phyloP scores from a whole-genome alignment of 2,797 vertebrate genomes.

The Scolopax bukidnonensis region DNA sequence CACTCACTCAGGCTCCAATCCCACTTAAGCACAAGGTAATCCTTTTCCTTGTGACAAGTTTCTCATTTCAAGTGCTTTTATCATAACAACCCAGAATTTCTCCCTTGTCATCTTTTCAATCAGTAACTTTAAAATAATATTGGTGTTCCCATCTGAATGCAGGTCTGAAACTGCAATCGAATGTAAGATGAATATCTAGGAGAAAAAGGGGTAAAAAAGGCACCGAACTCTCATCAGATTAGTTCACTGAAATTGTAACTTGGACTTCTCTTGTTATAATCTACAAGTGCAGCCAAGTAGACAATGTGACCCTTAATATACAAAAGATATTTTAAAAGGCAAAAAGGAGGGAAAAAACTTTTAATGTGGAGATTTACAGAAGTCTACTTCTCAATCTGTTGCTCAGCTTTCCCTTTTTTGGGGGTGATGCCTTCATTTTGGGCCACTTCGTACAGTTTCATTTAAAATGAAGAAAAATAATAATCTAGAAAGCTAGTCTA shows the following conservation, averaged over 20 bases:
- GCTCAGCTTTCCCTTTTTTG: not conserved
- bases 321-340: not conserved
- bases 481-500: not conserved
- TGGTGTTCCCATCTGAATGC: slow-evolving; percentile 25
- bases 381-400: not conserved
- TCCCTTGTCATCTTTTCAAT: slow-evolving; percentile 68
- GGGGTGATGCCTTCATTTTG: not conserved
- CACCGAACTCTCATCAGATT: not conserved
- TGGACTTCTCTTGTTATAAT: not conserved
- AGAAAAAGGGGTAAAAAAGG: not conserved
- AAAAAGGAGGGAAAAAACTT: not conserved
- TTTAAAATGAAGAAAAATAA: not conserved
- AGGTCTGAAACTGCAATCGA: slow-evolving; percentile 43
- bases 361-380: not conserved
- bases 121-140: slow-evolving; percentile 66
- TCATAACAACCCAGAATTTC: slow-evolving; percentile 49
- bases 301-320: not conserved
- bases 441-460: not conserved
- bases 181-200: not conserved
- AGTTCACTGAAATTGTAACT: slow-evolving; percentile 1
- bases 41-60: slow-evolving; percentile 51
- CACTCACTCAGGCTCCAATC: not conserved
- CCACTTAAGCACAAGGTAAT: slow-evolving; percentile 17
- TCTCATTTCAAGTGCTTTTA: slow-evolving; percentile 52
- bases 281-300: not conserved